phyloP scores from a whole-genome alignment of 2,797 vertebrate species.

The Oryzias sinensis region DNA sequence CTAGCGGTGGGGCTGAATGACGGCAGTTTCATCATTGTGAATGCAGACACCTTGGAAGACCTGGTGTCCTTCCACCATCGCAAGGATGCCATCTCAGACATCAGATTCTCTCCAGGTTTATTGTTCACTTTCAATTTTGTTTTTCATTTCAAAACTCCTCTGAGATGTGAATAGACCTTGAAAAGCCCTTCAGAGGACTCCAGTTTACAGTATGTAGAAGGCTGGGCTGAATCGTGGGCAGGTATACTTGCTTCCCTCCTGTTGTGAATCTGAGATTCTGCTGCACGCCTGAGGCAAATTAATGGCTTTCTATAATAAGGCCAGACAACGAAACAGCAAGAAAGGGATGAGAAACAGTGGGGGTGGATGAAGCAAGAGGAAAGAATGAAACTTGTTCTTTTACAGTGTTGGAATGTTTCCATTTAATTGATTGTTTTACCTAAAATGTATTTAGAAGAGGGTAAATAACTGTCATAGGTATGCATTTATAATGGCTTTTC shows the following conservation, averaged over 20 bases:
- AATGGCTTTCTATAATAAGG: conserved; percentile 63
- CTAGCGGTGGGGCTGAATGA: conserved; percentile 95
- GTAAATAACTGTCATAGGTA: no score
- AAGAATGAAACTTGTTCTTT: conserved; percentile 57
- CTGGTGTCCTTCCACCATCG: conserved; percentile 98
- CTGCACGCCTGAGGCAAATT: conserved; percentile 70
- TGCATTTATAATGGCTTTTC: no score
- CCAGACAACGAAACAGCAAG: conserved; percentile 57
- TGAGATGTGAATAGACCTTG: conserved; percentile 20
- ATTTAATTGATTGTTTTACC: no score
- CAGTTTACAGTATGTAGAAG: conserved; percentile 27
- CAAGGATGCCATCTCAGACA: conserved; percentile 96
- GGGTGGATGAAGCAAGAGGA: conserved; percentile 50
- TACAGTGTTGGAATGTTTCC: background rate
- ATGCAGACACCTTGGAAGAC: conserved; percentile 97
- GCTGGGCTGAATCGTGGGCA: conserved; percentile 33
- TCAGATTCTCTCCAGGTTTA: conserved; percentile 96
- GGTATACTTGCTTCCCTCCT: conserved; percentile 37
- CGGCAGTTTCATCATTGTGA: conserved; percentile 96
- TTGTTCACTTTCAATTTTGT: conserved; percentile 17
- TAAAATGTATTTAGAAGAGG: no score
- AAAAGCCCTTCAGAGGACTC: conserved; percentile 35
- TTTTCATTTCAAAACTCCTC: conserved; percentile 11
- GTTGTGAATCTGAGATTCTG: conserved; percentile 44
- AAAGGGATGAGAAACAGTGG: conserved; percentile 54